Evolutionary conservation across 2,888 invertebrate species (phyloP).

Genomic region (Chrysomela aeneicollis): DNA sequence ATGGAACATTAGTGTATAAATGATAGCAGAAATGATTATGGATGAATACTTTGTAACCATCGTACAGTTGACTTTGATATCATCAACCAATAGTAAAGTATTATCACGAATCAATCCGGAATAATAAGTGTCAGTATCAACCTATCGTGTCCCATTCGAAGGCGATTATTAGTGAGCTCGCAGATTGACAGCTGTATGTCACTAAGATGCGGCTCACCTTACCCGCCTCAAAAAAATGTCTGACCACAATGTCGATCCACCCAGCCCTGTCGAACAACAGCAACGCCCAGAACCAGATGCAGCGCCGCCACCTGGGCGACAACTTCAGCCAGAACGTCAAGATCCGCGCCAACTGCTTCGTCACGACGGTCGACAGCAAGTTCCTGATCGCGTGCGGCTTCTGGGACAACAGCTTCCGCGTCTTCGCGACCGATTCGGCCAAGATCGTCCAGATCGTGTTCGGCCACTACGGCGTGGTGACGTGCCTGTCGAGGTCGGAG

Average conservation of each 20-base stretch:
- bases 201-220: too few relatives aligned
- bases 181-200: too few relatives aligned
- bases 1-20: too few relatives aligned
- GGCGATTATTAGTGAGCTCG: too few relatives aligned
- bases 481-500: slow-evolving; percentile 96
- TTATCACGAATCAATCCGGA: too few relatives aligned
- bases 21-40: too few relatives aligned
- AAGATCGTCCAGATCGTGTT: slow-evolving; percentile 98
- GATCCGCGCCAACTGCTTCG: slow-evolving; percentile 94
- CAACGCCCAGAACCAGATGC: slow-evolving; percentile 76
- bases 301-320: slow-evolving; percentile 92
- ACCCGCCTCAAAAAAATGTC: slow-evolving; percentile 7
- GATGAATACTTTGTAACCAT: too few relatives aligned
- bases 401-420: slow-evolving; percentile 99
- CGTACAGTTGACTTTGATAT: too few relatives aligned
- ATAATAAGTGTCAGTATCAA: too few relatives aligned
- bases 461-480: slow-evolving; percentile 98
- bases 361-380: slow-evolving; percentile 96
- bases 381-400: slow-evolving; percentile 98
- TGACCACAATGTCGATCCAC: slow-evolving; percentile 39
- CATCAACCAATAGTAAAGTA: too few relatives aligned
- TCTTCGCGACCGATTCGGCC: slow-evolving; percentile 96
- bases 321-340: slow-evolving; percentile 97
- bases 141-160: too few relatives aligned
- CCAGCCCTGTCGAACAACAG: slow-evolving; percentile 78